Percentiles rank a stretch among this genome's conserved stretches.
Conservation (phyloP, 1,140 invertebrate species). For the Ephestia elutella region DNA sequence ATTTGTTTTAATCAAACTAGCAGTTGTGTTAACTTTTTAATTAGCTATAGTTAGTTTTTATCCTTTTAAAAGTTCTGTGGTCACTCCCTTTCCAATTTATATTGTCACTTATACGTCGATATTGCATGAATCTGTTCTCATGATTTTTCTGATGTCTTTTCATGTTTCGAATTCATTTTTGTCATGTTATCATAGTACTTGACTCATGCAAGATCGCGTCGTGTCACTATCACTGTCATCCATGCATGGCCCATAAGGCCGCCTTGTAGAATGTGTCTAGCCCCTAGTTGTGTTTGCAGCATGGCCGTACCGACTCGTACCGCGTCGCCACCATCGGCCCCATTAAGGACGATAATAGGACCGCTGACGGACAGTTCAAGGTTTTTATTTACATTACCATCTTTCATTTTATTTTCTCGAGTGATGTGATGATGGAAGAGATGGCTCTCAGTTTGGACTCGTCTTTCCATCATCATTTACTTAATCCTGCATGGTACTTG, state of each 20-base stretch:
- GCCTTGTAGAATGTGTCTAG: conserved; percentile 70
- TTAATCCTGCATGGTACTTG: conserved; percentile 14
- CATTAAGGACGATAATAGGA: conserved; percentile 94
- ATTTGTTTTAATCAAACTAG: background rate
- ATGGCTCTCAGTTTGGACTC: conserved; percentile 16
- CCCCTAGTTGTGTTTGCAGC: conserved; percentile 82
- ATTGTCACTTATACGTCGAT: conserved; percentile 15
- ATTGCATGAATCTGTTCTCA: conserved; percentile 23
- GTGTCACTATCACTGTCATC: conserved; percentile 38
- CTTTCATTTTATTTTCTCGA: conserved; percentile 37
- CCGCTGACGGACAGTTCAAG: conserved; percentile 93
- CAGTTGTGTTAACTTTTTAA: background rate
- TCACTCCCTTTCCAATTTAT: background rate
- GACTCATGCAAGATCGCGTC: conserved; percentile 23
- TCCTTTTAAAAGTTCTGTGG: background rate
- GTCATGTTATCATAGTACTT: background rate
- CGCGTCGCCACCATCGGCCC: conserved; percentile 91
- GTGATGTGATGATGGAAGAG: conserved; percentile 34
- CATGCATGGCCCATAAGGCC: conserved; percentile 63
- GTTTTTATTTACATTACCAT: conserved; percentile 76
- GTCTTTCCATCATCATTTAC: conserved; percentile 7
- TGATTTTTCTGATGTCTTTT: background rate
- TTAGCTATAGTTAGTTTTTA: conserved; percentile 3
- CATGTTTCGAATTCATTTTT: background rate
- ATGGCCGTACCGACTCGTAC: conserved; percentile 94